Percentiles rank a stretch among this genome's conserved stretches.
Evolutionary conservation across 2,888 invertebrate genomes (phyloP).

Genomic region (Choristoneura rosaceana): DNA sequence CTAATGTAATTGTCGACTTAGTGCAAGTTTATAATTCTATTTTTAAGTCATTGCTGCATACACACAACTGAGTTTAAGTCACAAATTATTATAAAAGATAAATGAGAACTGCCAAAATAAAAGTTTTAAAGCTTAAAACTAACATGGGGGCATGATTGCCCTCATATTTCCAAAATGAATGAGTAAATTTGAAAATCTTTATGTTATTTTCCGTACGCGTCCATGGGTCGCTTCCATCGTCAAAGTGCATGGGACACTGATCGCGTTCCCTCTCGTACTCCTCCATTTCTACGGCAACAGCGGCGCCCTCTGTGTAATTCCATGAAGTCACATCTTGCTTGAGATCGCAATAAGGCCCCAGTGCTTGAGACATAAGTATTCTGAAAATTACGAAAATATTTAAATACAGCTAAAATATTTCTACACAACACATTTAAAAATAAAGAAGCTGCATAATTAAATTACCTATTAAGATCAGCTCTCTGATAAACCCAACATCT

Average conservation of each 20-base stretch:
- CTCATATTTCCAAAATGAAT: constrained; percentile 68
- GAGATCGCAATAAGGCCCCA: constrained; percentile 96
- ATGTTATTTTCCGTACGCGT: constrained; percentile 88
- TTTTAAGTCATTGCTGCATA: constrained; percentile 6
- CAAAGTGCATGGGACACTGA: constrained; percentile 98
- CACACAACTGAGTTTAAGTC: neutral
- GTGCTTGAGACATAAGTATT: constrained; percentile 90
- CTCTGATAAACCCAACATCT: constrained; percentile 99
- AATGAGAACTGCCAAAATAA: constrained; percentile 54
- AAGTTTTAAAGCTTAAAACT: constrained; percentile 52
- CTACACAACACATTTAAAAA: neutral
- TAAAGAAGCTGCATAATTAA: constrained; percentile 46
- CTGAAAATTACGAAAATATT: constrained; percentile 57
- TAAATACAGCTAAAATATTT: neutral
- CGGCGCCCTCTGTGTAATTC: constrained; percentile 96
- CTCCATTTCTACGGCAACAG: constrained; percentile 95
- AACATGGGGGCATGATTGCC: constrained; percentile 56
- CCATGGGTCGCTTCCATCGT: constrained; percentile 97
- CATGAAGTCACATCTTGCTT: constrained; percentile 95
- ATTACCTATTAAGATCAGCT: constrained; percentile 94
- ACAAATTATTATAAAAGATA: constrained; percentile 50
- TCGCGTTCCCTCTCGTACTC: constrained; percentile 97
- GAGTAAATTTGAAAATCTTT: constrained; percentile 86
- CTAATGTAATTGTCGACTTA: neutral
- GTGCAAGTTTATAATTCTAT: neutral